Percentiles rank a stretch among this genome's conserved stretches.
phyloP scores from a whole-genome alignment of 2,113 vertebrate genomes.

The Thymallus thymallus region DNA sequence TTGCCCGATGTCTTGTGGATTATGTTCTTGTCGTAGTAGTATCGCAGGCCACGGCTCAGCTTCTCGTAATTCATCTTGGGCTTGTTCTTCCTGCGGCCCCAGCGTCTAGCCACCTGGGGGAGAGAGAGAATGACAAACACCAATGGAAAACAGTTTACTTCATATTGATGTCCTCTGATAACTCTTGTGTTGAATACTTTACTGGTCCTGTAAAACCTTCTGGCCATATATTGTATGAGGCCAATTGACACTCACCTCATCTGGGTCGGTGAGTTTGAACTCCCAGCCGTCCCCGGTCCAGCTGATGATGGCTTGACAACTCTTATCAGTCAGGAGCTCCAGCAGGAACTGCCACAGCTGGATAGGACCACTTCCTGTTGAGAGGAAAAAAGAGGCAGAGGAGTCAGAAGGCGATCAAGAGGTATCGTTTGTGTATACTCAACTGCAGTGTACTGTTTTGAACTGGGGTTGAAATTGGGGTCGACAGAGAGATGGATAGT shows the following conservation, averaged over 20 bases:
- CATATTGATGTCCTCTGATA: neutral
- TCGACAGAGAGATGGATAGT: neutral
- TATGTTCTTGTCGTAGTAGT: slow-evolving; percentile 92
- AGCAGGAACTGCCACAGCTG: slow-evolving; percentile 91
- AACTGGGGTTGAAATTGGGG: neutral
- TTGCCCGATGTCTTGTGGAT: slow-evolving; percentile 90
- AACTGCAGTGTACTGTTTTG: slow-evolving; percentile 64
- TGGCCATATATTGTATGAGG: neutral
- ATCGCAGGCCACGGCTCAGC: slow-evolving; percentile 84
- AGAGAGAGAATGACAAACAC: neutral
- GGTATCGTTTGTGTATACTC: slow-evolving; percentile 61
- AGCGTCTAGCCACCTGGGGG: slow-evolving; percentile 81
- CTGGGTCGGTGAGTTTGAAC: slow-evolving; percentile 87
- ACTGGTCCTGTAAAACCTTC: no score
- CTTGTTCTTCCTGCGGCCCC: slow-evolving; percentile 89
- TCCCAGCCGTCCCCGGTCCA: slow-evolving; percentile 92
- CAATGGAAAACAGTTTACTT: no score
- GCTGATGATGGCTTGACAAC: slow-evolving; percentile 85
- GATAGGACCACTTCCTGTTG: slow-evolving; percentile 85
- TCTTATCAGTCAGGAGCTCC: slow-evolving; percentile 85
- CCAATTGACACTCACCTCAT: slow-evolving; percentile 76
- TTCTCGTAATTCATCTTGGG: slow-evolving; percentile 96
- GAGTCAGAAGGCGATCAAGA: slow-evolving; percentile 32
- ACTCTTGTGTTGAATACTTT: neutral
- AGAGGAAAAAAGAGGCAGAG: neutral